Conservation (phyloP, 1,140 invertebrate species). For the Scylla paramamosain region DNA sequence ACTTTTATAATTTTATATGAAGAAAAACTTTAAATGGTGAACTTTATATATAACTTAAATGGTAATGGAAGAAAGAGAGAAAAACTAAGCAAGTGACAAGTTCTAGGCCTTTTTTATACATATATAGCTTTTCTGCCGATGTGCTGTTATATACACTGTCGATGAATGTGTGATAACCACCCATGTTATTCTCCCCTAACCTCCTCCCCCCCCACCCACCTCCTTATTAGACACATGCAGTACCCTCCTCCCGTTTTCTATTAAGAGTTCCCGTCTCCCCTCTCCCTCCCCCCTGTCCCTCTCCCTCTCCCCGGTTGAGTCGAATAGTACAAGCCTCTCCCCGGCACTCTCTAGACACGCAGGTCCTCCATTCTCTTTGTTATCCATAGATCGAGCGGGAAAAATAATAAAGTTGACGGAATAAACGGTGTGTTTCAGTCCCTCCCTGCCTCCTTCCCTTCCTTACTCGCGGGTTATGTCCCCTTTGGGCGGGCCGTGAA, state of each 20-base stretch:
- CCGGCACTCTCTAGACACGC: slow-evolving; percentile 54
- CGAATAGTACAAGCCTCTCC: slow-evolving; percentile 71
- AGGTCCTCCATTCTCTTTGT: slow-evolving; percentile 68
- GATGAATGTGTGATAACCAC: slow-evolving; percentile 34
- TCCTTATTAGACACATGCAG: neutral
- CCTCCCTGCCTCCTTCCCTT: neutral
- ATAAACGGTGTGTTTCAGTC: slow-evolving; percentile 45
- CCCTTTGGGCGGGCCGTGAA: no score
- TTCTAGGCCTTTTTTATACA: neutral
- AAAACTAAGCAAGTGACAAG: neutral
- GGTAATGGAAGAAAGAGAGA: neutral
- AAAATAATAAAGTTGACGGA: slow-evolving; percentile 72
- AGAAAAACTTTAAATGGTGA: neutral
- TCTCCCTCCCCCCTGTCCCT: neutral
- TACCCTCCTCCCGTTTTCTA: neutral
- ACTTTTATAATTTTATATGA: slow-evolving; percentile 57
- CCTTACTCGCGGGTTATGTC: neutral
- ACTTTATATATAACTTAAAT: neutral
- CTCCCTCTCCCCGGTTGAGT: slow-evolving; percentile 58
- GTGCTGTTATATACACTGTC: neutral
- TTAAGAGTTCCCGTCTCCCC: slow-evolving; percentile 5
- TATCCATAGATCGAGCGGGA: slow-evolving; percentile 73
- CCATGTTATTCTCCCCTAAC: slow-evolving; percentile 16
- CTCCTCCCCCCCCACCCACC: neutral
- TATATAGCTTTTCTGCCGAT: neutral